These are phyloP conservation scores for Sepioteuthis lessoniana DNA, from an alignment of 2,888 invertebrate genomes.

Conservation along the genomic window DNA sequence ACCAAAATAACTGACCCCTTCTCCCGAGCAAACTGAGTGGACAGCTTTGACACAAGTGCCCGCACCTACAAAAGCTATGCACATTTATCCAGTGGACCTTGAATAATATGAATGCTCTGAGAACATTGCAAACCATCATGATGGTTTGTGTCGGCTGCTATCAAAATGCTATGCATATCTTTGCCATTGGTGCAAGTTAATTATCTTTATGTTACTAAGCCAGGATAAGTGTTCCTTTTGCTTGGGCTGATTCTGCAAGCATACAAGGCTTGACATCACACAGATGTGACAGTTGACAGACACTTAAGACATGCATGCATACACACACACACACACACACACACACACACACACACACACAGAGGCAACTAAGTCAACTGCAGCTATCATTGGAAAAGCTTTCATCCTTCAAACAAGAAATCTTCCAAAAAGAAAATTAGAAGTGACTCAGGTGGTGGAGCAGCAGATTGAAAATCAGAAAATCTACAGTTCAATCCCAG, in stretches of 20 bases:
- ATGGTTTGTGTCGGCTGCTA: neutral
- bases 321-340: neutral
- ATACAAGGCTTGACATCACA: neutral
- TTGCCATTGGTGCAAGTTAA: constrained; percentile 23
- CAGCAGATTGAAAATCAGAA: neutral
- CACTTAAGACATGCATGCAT: neutral
- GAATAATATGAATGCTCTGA: neutral
- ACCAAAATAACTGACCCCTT: neutral
- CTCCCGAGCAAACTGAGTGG: neutral
- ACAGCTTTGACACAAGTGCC: neutral
- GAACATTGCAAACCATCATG: neutral
- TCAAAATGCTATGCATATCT: constrained; percentile 33
- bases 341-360: no score
- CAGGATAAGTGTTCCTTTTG: constrained; percentile 8
- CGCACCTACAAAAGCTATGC: neutral
- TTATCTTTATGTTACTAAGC: constrained; percentile 23
- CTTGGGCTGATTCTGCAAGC: neutral
- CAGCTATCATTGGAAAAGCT: neutral
- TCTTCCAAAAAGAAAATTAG: neutral
- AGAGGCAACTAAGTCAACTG: no score
- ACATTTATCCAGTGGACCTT: constrained; percentile 12
- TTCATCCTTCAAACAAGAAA: neutral
- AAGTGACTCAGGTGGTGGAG: neutral
- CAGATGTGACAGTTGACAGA: neutral
- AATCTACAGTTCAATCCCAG: neutral